Evolutionary conservation across 2,113 vertebrate genomes (phyloP).

Genomic region (Pomatorhinus ruficollis): DNA sequence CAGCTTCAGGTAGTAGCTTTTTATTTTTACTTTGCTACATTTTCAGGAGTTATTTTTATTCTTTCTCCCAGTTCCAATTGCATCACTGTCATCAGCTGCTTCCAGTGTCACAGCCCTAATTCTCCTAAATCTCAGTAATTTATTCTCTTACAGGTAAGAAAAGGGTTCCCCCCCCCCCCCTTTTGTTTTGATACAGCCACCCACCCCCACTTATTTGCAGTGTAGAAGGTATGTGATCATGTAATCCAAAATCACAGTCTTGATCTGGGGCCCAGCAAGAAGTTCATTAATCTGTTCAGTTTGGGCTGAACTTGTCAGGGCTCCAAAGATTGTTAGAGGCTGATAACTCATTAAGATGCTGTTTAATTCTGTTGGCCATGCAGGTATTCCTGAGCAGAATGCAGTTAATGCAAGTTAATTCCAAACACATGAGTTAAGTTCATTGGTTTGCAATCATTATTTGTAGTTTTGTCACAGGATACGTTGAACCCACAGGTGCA

Average conservation of each 20-base stretch:
- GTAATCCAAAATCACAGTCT: not conserved
- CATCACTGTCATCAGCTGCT: not conserved
- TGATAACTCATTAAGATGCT: not conserved
- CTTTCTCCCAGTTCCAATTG: not conserved
- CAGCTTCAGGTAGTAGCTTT: not conserved
- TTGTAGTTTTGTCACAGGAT: not conserved
- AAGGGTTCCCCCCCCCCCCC: accelerated
- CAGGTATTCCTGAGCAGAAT: not conserved
- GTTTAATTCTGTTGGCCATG: not conserved
- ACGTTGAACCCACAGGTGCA: not conserved
- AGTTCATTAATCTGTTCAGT: not conserved
- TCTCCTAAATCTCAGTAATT: not conserved
- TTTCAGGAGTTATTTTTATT: not conserved
- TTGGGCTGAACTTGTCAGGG: not conserved
- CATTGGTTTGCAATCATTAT: not conserved
- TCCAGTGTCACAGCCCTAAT: not conserved
- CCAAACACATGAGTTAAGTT: not conserved
- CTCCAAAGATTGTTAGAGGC: not conserved
- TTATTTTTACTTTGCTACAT: not conserved
- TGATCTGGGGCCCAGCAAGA: not conserved
- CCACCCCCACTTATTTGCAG: not conserved
- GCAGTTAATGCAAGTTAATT: not conserved
- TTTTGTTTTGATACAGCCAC: not conserved
- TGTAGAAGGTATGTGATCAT: not conserved
- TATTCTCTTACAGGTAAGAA: not conserved